Percentiles rank a stretch among this genome's conserved stretches.
These are phyloP conservation scores for Penaeus indicus DNA, from an alignment of 1,140 invertebrate species.

Conservation along the genomic window DNA sequence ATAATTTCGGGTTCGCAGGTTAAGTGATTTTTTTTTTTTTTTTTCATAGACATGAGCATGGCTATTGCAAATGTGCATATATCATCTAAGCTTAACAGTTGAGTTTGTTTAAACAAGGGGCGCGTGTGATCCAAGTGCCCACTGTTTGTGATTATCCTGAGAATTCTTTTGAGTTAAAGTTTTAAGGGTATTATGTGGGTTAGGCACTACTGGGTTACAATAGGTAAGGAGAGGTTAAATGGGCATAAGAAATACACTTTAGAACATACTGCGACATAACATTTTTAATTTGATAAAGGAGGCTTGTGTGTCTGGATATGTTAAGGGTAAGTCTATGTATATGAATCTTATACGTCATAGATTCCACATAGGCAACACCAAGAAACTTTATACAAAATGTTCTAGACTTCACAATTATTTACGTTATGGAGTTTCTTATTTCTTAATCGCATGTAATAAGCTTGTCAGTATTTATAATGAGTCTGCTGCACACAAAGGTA, in stretches of 20 bases:
- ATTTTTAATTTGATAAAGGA: neutral
- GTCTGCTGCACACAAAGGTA: neutral
- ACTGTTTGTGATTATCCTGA: too few relatives aligned
- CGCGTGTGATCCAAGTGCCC: too few relatives aligned
- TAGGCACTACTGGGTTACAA: neutral
- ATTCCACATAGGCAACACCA: too few relatives aligned
- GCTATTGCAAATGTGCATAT: constrained; percentile 16
- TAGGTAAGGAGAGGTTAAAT: neutral
- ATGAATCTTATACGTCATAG: too few relatives aligned
- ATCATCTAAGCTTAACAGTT: neutral
- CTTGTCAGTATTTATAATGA: too few relatives aligned
- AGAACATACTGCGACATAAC: neutral
- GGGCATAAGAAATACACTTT: constrained; percentile 15
- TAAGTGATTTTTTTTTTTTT: neutral
- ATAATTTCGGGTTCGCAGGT: neutral
- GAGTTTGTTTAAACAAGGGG: too few relatives aligned
- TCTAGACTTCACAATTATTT: too few relatives aligned
- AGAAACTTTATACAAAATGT: too few relatives aligned
- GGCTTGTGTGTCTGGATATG: neutral
- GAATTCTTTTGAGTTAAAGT: neutral
- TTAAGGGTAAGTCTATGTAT: neutral
- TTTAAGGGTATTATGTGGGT: constrained; percentile 5
- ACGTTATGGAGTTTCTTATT: too few relatives aligned
- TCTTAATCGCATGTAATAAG: too few relatives aligned
- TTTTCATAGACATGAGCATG: constrained; percentile 8